Evolutionary conservation across 2,797 vertebrate species (phyloP), one percentile per base, ranked within the genome.

Genomic region (Tamandua tetradactyla): DNA sequence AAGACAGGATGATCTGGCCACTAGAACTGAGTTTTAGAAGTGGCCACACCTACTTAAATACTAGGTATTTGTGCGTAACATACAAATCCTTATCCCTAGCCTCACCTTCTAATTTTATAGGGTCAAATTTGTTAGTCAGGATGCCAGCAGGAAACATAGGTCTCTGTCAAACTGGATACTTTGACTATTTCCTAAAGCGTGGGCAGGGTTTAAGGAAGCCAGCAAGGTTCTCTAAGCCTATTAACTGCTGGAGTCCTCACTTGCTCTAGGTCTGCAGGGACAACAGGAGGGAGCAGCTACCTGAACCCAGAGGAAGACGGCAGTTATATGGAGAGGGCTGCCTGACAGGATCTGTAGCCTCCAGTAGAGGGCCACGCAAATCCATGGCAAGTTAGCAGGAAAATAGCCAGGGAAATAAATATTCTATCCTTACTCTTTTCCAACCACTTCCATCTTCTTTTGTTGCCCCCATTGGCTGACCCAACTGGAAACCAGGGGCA

Each of bases 201-300:
- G 22, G 27, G 52, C 66, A 93, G 40, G 25, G 40, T 81, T 94
- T 89, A 92, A 94, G 47, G 68, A 89, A 87, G 72, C 13, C 57
- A 81, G 15, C 52, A 87, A 59, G 15, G 18, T 35, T 68, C 52
- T 35, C 7, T 79, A 37, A 14, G 11, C 18, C 47, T 81, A 42
- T 71, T 84, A 74, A 93, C n/a, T 87, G 37, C 27, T 76, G 37
- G 18, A 80, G 18, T 17, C 40, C 23, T 92, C 69, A 42, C 47
- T 95, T 35, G 64, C 9, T 25, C 44, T 81, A 23, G 32, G 30
- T 93, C 64, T 91, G 40, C 78, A 90, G 32, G n/a, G 23, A 32
- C 44, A 57, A 85, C 35, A 64, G 47, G 66, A 84, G 11, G 20
- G 23, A 76, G 35, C 13, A 75, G 27, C 52, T 86, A 78, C 27